Base-by-base conservation (phyloP, 2,888 invertebrate species). In the Heteropelma amictum region DNA sequence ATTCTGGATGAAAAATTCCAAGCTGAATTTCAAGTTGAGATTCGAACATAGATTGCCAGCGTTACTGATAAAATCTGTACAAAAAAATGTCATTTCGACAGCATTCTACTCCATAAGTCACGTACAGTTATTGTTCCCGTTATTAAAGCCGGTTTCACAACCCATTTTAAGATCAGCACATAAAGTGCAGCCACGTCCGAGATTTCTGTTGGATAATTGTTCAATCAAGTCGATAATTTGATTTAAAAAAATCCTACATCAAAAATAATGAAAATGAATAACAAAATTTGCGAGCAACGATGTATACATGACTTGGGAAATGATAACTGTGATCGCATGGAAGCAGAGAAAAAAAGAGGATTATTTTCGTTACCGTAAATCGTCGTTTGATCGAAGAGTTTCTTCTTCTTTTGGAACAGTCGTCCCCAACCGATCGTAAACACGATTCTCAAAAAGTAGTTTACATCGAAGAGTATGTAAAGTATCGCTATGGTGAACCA, bases 381-480 rank as follows among this genome's bases (percentile, higher is more conserved):
- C 58, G 93, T 92, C 0, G 95, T 94, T 0, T 92, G 91, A 42
- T 95, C 94, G 79, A 93, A 93, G 63, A 94, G 88, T 81, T 93
- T 93, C 80, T 92, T 92, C 86, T 93, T 94, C 85, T 92, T 93
- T 85, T 93, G 92, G 77, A 95, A 94, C 35, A 95, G 83, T 80
- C 93, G 91, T 0, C 94, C 94, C 81, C 92, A 91, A 14, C 91
- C 91, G n/a, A 95, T 92, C 0, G 94, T 94, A 77, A 93, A 92
- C n/a, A 92, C 89, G 68, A 94, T 92, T 79, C 95, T 91, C 23
- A 95, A 85, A 83, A 95, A 96, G 82, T 96, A 96, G 85, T 95
- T 94, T 1, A 95, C 94, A 88, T 96, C 96, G 90, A 94, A 94
- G 67, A 94, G 91, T 14, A 94, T 89, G 84, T 95, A 95, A 30